phyloP scores from a whole-genome alignment of 2,113 vertebrate genomes.

The Nipponia nippon region DNA sequence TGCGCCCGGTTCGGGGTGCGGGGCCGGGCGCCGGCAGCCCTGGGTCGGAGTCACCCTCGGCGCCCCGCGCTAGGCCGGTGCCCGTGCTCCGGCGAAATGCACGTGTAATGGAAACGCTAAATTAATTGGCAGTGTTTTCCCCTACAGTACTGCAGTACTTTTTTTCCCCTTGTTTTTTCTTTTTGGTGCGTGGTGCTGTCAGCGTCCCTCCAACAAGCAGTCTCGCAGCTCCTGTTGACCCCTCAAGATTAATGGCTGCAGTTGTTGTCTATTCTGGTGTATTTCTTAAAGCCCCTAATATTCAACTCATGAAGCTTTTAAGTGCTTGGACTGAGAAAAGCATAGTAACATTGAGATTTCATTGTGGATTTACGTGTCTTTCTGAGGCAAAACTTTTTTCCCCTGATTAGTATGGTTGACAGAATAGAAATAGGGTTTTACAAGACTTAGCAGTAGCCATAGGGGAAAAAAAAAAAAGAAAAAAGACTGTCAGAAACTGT shows the following conservation, averaged over 20 bases:
- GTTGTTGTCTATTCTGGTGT: neutral
- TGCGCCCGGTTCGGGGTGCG: rapidly evolving
- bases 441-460: neutral
- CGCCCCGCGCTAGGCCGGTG: rapidly evolving
- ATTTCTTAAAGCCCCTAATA: rapidly evolving
- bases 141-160: rapidly evolving
- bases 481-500: neutral
- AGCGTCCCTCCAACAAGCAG: neutral
- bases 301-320: neutral
- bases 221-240: neutral
- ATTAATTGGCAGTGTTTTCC: rapidly evolving
- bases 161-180: rapidly evolving
- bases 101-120: rapidly evolving
- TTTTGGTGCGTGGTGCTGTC: neutral
- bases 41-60: neutral
- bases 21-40: neutral
- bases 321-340: neutral
- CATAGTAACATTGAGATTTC: neutral
- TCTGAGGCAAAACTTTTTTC: neutral
- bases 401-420: neutral
- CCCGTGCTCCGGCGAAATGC: neutral
- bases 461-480: neutral
- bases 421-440: neutral
- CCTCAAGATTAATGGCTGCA: neutral
- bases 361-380: rapidly evolving